Conservation (phyloP, 2,797 vertebrate genomes). For the Tapirus indicus region DNA sequence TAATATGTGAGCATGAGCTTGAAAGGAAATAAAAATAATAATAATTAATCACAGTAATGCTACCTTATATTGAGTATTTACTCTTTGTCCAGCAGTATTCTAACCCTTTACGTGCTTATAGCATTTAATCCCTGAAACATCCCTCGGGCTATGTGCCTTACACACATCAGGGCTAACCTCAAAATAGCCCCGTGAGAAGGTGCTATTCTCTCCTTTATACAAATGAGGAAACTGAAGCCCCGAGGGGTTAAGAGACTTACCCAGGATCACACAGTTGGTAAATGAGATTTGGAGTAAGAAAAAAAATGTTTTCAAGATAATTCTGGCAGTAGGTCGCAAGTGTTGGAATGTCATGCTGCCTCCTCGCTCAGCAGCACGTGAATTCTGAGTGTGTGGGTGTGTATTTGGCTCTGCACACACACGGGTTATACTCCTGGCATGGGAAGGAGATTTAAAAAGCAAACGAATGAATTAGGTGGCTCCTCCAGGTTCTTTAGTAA, state of each 20-base stretch:
- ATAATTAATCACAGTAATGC: neutral
- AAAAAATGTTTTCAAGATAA: slow-evolving; percentile 40
- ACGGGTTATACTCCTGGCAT: slow-evolving; percentile 9
- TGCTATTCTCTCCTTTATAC: slow-evolving; percentile 16
- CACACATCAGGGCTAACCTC: neutral
- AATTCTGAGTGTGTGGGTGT: slow-evolving; percentile 38
- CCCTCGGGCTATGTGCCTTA: neutral
- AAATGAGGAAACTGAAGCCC: slow-evolving; percentile 64
- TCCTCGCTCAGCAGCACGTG: slow-evolving; percentile 28
- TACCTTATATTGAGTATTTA: neutral
- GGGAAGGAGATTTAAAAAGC: slow-evolving; percentile 64
- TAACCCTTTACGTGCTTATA: neutral
- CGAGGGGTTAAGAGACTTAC: slow-evolving; percentile 46
- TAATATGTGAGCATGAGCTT: neutral
- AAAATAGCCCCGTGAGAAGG: slow-evolving; percentile 24
- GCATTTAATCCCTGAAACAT: slow-evolving; percentile 54
- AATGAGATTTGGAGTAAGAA: slow-evolving; percentile 57
- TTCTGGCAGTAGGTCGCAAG: neutral
- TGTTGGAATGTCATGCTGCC: slow-evolving; percentile 44
- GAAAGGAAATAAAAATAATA: neutral
- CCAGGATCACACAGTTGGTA: slow-evolving; percentile 15
- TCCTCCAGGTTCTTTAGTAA: slow-evolving; percentile 51
- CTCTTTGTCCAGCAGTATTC: neutral
- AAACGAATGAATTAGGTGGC: slow-evolving; percentile 51
- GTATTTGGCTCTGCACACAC: neutral